phyloP scores from a whole-genome alignment of 2,888 invertebrate genomes.

The Ichneumoninae sp. region DNA sequence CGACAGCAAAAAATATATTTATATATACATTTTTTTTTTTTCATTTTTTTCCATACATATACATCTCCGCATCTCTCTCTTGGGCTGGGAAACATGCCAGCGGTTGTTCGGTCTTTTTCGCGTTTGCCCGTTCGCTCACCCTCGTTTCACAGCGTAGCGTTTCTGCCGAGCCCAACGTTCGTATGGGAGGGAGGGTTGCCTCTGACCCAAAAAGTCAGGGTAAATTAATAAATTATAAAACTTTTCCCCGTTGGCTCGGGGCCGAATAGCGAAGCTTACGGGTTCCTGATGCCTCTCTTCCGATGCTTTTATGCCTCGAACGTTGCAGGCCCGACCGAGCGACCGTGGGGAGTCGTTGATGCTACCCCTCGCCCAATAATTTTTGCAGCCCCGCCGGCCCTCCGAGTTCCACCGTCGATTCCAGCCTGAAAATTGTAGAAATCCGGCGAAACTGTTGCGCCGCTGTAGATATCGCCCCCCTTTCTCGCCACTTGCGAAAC shows the following conservation, averaged over 20 bases:
- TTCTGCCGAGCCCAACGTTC: slow-evolving; percentile 67
- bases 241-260: slow-evolving; percentile 78
- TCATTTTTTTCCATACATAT: slow-evolving; percentile 46
- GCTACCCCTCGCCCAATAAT: slow-evolving; percentile 65
- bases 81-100: slow-evolving; percentile 58
- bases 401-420: slow-evolving; percentile 6
- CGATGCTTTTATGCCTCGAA: slow-evolving; percentile 70
- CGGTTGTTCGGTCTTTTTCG: slow-evolving; percentile 51
- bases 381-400: slow-evolving; percentile 57
- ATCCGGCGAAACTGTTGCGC: slow-evolving; percentile 64
- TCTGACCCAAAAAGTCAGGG: slow-evolving; percentile 82
- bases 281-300: slow-evolving; percentile 74
- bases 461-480: slow-evolving; percentile 1
- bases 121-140: slow-evolving; percentile 32
- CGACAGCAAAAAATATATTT: slow-evolving; percentile 60
- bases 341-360: slow-evolving; percentile 64
- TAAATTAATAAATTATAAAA: slow-evolving; percentile 83
- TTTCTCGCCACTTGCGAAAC: slow-evolving; percentile 34
- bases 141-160: not conserved
- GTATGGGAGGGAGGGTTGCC: slow-evolving; percentile 70
- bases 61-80: slow-evolving; percentile 16
- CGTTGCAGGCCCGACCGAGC: slow-evolving; percentile 53
- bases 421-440: slow-evolving; percentile 58
- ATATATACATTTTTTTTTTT: slow-evolving; percentile 64
- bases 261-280: slow-evolving; percentile 80